Base-by-base conservation (phyloP, 1,140 invertebrate genomes). In the Drosophila kohkoa region DNA sequence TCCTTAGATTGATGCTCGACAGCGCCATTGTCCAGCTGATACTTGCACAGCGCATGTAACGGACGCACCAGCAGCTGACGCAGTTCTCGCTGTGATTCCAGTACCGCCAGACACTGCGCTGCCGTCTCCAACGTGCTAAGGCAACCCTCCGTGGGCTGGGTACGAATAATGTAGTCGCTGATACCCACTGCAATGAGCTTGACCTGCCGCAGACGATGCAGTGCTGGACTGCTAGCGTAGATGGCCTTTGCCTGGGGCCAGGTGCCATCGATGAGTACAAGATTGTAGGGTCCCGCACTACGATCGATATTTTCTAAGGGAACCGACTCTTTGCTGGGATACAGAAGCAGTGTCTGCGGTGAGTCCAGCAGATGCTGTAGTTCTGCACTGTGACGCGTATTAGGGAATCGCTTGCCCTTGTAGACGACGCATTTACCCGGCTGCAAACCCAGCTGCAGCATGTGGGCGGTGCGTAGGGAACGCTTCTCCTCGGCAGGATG, bases 231-330 rank as follows among this genome's bases (percentile, higher is more conserved):
- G 48, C 95, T 95, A 43, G 96, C 94, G 93, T 96, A 97, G 65
- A 97, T 97, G 11, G 96, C 96, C 93, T 97, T 98, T 8, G 98
- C 97, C 94, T 99, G 98, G 13, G 96, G 95, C 98, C 98, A 99
- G 35, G 98, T 99, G 30, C 98, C 98, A 95, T 99, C 98, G 75
- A 99, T 95, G 55, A 99, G 92, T 46, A 99, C 93, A 43, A 99
- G 93, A 93, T 97, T 98, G 82, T 97, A 98, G 82, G 91, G 91
- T 16, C 79, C 85, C 0, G 13, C 49, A n/a, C 60, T 79, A n/a
- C 93, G 75, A 43, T 94, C 90, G 15, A 96, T 93, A n/a, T 77
- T 51, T 49, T 92, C 91, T 57, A 92, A 57, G 30, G 92, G 91
- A 10, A 92, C 85, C 6, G 98, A 96, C 79, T 94, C 93, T 80